phyloP scores from a whole-genome alignment of 1,140 invertebrate genomes.

The Drosophila truncata region DNA sequence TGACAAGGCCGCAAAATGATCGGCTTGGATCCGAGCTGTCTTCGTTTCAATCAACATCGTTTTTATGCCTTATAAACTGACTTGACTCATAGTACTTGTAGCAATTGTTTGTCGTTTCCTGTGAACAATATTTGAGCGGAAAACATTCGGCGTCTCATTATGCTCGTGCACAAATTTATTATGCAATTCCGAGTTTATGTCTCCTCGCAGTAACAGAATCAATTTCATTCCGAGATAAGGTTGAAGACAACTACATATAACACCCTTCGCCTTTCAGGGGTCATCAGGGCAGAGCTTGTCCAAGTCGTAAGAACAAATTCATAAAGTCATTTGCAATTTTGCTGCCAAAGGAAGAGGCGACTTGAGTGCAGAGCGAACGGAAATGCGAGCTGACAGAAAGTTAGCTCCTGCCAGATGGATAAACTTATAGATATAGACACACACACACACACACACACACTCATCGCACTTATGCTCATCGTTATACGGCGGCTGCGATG shows the following conservation, averaged over 20 bases:
- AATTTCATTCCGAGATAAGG: constrained; percentile 52
- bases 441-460: neutral
- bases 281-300: constrained; percentile 11
- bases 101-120: constrained; percentile 16
- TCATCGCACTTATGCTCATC: constrained; percentile 27
- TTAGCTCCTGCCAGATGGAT: constrained; percentile 25
- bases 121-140: constrained; percentile 2
- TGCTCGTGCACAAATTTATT: constrained; percentile 74
- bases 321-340: constrained; percentile 82
- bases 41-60: constrained; percentile 34
- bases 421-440: constrained; percentile 31
- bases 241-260: constrained; percentile 13
- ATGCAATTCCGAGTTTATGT: constrained; percentile 69
- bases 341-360: constrained; percentile 42
- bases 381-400: constrained; percentile 68
- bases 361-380: constrained; percentile 33
- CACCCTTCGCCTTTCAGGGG: constrained; percentile 7
- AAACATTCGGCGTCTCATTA: constrained; percentile 51
- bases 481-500: constrained; percentile 28
- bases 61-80: constrained; percentile 11
- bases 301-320: constrained; percentile 53
- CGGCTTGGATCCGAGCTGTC: constrained; percentile 10
- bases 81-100: constrained; percentile 10
- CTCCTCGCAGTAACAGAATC: constrained; percentile 46
- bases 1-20: constrained; percentile 14